A percentile compares a stretch with the other conserved stretches of the same genome.
These are phyloP conservation scores for Germaria angustata DNA, from an alignment of 2,888 invertebrate species.

Conservation along the genomic window DNA sequence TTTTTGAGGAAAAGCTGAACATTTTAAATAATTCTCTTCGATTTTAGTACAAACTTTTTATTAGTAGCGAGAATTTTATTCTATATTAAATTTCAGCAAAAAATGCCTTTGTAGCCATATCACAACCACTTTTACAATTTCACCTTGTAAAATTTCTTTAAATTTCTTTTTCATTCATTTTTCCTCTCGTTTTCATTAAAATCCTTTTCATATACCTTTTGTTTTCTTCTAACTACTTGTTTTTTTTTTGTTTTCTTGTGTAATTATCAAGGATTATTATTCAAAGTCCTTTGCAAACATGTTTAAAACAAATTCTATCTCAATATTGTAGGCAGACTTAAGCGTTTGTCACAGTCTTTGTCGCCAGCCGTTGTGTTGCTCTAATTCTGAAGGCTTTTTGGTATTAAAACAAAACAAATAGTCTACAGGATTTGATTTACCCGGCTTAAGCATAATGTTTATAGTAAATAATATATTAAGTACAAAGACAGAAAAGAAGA, in stretches of 20 bases:
- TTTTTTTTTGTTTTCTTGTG: background rate
- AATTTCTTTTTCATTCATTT: background rate
- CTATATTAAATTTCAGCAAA: too few species aligned
- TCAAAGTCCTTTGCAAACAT: background rate
- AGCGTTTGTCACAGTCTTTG: conserved; percentile 25
- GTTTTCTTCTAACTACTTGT: background rate
- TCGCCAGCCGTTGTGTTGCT: conserved; percentile 40
- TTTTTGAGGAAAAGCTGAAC: too few species aligned
- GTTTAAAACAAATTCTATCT: background rate
- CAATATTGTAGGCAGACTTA: background rate
- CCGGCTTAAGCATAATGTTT: conserved; percentile 59
- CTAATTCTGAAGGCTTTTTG: conserved; percentile 54
- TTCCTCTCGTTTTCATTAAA: background rate
- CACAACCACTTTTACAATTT: too few species aligned
- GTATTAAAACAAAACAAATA: background rate
- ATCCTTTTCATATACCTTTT: conserved; percentile 3
- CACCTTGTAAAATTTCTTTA: too few species aligned
- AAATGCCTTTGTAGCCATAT: too few species aligned
- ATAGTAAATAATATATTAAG: conserved; percentile 50
- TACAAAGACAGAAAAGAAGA: background rate
- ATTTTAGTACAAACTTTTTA: too few species aligned
- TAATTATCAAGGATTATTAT: conserved; percentile 38
- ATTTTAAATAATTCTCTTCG: too few species aligned
- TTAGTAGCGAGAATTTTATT: too few species aligned
- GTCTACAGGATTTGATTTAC: conserved; percentile 29